Conservation (phyloP, 2,797 vertebrate genomes). For the Labeo calbasu region DNA sequence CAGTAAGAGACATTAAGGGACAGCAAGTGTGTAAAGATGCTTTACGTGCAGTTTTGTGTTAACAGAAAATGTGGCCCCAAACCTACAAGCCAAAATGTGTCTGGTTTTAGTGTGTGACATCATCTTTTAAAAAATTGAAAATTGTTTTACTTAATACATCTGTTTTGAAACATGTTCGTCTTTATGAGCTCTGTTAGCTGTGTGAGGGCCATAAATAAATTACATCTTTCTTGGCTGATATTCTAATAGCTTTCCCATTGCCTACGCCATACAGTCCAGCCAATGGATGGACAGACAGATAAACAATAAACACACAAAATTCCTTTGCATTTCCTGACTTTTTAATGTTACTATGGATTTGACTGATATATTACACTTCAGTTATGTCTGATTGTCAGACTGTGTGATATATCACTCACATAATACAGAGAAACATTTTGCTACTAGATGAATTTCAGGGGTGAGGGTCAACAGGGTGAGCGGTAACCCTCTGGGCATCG, state of each 20-base stretch:
- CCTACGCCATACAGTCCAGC: background rate
- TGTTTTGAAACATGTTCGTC: slow-evolving; percentile 56
- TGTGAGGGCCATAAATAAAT: slow-evolving; percentile 51
- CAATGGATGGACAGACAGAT: slow-evolving; percentile 22
- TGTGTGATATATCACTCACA: slow-evolving; percentile 31
- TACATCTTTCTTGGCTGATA: slow-evolving; percentile 52
- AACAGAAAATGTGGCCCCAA: slow-evolving; percentile 2
- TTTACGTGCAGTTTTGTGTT: slow-evolving; percentile 50
- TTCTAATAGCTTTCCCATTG: slow-evolving; percentile 45
- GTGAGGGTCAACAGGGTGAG: background rate
- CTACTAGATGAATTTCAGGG: slow-evolving; percentile 23
- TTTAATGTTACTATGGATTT: background rate
- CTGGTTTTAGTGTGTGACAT: slow-evolving; percentile 39
- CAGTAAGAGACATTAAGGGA: background rate
- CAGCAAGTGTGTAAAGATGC: slow-evolving; percentile 22
- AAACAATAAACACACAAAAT: slow-evolving; percentile 14
- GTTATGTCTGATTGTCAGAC: slow-evolving; percentile 36
- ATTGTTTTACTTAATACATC: slow-evolving; percentile 52
- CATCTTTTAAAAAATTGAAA: slow-evolving; percentile 33
- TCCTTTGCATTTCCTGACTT: background rate
- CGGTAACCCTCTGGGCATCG: slow-evolving; percentile 31
- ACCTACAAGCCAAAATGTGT: slow-evolving; percentile 33
- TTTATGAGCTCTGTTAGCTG: slow-evolving; percentile 49
- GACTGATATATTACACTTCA: slow-evolving; percentile 30
- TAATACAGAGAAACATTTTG: slow-evolving; percentile 28